Evolutionary conservation across 2,113 vertebrate genomes (phyloP).

Genomic region (Ahaetulla prasina): DNA sequence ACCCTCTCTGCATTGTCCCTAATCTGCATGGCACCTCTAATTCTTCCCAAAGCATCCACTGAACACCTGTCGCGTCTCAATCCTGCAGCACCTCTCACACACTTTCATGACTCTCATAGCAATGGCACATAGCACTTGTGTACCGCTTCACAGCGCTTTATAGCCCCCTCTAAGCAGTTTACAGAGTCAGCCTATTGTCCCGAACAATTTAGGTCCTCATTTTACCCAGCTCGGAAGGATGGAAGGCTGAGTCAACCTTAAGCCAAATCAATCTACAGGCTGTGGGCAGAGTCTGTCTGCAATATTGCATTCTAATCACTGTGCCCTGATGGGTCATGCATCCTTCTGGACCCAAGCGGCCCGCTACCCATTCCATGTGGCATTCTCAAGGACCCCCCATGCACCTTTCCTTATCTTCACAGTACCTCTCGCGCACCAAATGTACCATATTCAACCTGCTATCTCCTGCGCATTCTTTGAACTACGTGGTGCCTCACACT

Average conservation of each 20-base stretch:
- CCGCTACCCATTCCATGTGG: not conserved
- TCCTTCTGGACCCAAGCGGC: not conserved
- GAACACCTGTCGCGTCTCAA: not conserved
- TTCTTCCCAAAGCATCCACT: no score
- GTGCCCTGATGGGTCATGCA: not conserved
- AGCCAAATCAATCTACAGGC: not conserved
- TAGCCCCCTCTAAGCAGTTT: not conserved
- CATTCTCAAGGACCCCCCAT: not conserved
- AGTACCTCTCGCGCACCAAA: not conserved
- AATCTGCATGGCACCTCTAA: not conserved
- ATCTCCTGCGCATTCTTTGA: no score
- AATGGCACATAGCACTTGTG: not conserved
- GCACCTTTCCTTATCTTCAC: not conserved
- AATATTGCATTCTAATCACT: no score
- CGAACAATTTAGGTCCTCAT: not conserved
- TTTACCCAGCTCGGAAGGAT: not conserved
- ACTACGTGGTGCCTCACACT: no score
- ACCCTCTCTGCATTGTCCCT: not conserved
- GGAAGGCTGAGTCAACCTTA: not conserved
- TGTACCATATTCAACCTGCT: no score
- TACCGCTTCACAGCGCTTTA: not conserved
- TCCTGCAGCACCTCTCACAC: not conserved
- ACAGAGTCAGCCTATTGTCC: not conserved
- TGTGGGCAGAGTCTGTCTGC: no score
- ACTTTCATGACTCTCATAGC: not conserved